Evolutionary conservation across 2,797 vertebrate species (phyloP).

Genomic region (Holocentrus rufus): DNA sequence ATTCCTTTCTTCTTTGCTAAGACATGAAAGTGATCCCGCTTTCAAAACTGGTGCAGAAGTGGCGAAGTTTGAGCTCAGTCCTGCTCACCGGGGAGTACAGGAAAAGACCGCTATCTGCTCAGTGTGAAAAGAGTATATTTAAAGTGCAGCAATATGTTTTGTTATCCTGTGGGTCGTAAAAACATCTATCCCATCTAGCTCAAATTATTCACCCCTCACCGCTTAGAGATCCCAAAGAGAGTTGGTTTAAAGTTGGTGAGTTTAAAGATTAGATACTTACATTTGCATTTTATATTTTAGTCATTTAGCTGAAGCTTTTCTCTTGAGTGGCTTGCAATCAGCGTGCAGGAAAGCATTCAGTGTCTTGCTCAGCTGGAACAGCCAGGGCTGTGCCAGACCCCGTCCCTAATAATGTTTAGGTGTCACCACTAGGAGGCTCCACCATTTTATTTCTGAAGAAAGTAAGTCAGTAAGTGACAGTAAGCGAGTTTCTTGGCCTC

Average conservation of each 20-base stretch:
- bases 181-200: constrained; percentile 54
- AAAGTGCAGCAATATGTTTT: neutral
- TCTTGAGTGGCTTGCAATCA: constrained; percentile 14
- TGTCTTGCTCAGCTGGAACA: constrained; percentile 10
- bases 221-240: constrained; percentile 42
- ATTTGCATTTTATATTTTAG: constrained; percentile 50
- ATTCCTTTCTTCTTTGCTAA: constrained; percentile 70
- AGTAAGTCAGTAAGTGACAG: too few relatives aligned
- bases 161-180: constrained; percentile 28
- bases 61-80: constrained; percentile 39
- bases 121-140: constrained; percentile 14
- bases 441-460: too few relatives aligned
- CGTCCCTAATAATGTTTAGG: too few relatives aligned
- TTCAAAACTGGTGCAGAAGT: constrained; percentile 34
- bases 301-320: constrained; percentile 33
- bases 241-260: constrained; percentile 47
- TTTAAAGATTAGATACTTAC: constrained; percentile 28
- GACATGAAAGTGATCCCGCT: constrained; percentile 68
- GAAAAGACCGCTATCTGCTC: constrained; percentile 7
- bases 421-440: too few relatives aligned
- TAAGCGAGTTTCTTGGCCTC: too few relatives aligned
- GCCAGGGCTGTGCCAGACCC: too few relatives aligned
- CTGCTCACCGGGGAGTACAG: neutral
- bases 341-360: constrained; percentile 13
- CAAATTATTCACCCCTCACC: constrained; percentile 42